phyloP scores from a whole-genome alignment of 2,888 invertebrate genomes.

The Lasioglossum leucozonium region DNA sequence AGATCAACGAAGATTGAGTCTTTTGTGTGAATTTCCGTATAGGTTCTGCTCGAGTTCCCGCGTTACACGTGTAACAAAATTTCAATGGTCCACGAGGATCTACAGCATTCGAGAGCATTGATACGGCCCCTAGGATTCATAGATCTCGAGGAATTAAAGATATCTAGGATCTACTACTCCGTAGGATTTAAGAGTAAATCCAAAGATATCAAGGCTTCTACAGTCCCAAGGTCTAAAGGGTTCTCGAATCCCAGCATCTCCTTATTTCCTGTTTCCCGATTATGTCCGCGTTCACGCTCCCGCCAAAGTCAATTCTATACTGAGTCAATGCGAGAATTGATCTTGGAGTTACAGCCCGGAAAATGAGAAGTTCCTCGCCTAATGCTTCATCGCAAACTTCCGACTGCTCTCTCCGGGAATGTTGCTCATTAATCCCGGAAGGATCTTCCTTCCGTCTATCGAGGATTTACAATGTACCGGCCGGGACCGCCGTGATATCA shows the following conservation, averaged over 20 bases:
- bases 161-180: not conserved
- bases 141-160: not conserved
- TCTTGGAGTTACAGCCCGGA: constrained; percentile 1
- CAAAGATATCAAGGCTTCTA: not conserved
- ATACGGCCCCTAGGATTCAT: not conserved
- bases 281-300: not conserved
- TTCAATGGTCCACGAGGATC: not conserved
- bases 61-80: not conserved
- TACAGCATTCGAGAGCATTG: not conserved
- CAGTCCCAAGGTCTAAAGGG: no score
- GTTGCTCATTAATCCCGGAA: not conserved
- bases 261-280: not conserved
- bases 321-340: not conserved
- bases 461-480: constrained; percentile 23
- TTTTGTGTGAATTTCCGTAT: not conserved
- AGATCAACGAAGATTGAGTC: not conserved
- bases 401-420: not conserved
- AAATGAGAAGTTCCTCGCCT: constrained; percentile 10
- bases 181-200: not conserved
- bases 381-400: not conserved
- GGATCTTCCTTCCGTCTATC: constrained; percentile 41
- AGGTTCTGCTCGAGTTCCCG: not conserved
- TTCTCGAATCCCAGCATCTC: not conserved
- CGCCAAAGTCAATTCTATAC: not conserved
- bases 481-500: not conserved